phyloP scores from a whole-genome alignment of 2,113 vertebrate species.

The Tonatia bakeri region DNA sequence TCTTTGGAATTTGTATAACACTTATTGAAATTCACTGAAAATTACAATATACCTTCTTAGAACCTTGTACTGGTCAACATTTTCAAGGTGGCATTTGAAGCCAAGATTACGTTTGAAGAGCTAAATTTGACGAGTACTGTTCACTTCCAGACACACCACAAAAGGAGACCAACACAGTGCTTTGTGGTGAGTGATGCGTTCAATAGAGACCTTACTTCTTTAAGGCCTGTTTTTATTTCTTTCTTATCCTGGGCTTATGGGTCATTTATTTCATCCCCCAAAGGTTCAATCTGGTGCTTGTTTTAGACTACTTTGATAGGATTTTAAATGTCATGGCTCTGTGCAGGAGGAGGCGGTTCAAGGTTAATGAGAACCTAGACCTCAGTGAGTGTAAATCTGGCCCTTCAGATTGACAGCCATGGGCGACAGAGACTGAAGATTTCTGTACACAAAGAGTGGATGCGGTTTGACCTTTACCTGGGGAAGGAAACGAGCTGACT shows the following conservation, averaged over 20 bases:
- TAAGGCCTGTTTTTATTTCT: conserved; percentile 52
- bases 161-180: neutral
- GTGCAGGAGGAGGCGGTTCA: conserved; percentile 7
- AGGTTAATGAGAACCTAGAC: conserved; percentile 61
- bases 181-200: neutral
- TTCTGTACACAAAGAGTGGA: neutral
- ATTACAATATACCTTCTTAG: neutral
- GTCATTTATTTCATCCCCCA: conserved; percentile 53
- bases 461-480: conserved; percentile 31
- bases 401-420: conserved; percentile 33
- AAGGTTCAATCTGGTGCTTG: conserved; percentile 25
- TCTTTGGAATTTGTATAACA: neutral
- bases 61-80: neutral
- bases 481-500: conserved; percentile 7
- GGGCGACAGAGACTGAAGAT: conserved; percentile 4
- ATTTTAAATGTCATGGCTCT: conserved; percentile 64
- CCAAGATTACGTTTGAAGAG: neutral
- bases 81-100: conserved; percentile 3
- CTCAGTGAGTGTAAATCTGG: conserved; percentile 13
- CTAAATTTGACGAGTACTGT: neutral
- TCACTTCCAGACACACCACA: neutral
- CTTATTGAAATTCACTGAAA: neutral
- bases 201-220: neutral
- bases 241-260: conserved; percentile 37
- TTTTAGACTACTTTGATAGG: conserved; percentile 50